Conservation (phyloP, 2,888 invertebrate species). For the Glomeris marginata region DNA sequence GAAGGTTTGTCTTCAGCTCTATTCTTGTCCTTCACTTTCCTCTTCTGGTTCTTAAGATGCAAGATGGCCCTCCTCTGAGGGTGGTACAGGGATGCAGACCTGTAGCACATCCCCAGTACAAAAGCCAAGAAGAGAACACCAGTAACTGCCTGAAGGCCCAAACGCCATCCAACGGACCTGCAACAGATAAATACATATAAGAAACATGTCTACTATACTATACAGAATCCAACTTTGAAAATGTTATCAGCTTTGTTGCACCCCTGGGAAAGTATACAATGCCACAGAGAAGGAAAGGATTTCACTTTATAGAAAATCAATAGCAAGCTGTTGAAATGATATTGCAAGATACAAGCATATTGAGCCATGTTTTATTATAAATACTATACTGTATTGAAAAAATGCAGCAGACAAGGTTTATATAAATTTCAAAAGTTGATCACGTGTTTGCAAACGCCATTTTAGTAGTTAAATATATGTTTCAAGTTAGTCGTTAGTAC, state of each 20-base stretch:
- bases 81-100: slow-evolving; percentile 75
- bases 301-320: too few species aligned
- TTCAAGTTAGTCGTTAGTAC: neutral
- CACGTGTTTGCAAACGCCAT: slow-evolving; percentile 6
- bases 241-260: too few species aligned
- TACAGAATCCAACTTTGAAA: too few species aligned
- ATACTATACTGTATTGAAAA: neutral
- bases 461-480: neutral
- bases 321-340: too few species aligned
- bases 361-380: neutral
- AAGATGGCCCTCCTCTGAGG: slow-evolving; percentile 72
- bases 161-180: slow-evolving; percentile 63
- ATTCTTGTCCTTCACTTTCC: slow-evolving; percentile 43
- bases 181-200: too few species aligned
- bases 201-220: too few species aligned
- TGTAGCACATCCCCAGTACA: slow-evolving; percentile 70
- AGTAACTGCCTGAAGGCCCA: slow-evolving; percentile 72
- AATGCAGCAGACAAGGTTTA: too few species aligned
- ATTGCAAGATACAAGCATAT: neutral
- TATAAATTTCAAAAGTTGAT: too few species aligned
- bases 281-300: too few species aligned
- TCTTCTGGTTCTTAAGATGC: slow-evolving; percentile 72
- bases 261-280: too few species aligned
- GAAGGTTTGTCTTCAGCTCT: slow-evolving; percentile 54
- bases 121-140: slow-evolving; percentile 67